phyloP scores from a whole-genome alignment of 1,140 invertebrate genomes.

The Saccostrea cuccullata region DNA sequence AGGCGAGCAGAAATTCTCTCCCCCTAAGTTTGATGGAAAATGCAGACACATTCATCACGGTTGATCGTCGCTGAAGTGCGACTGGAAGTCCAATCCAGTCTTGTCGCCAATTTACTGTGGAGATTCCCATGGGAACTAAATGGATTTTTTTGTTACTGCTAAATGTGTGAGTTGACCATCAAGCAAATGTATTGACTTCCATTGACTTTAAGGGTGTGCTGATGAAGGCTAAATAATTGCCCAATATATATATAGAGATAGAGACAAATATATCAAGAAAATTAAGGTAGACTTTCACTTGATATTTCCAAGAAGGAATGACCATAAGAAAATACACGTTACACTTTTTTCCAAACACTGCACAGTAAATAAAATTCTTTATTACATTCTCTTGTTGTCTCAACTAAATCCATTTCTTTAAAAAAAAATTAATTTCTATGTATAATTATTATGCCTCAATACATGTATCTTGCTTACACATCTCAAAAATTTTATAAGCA shows the following conservation, averaged over 20 bases:
- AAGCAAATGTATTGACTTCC: not conserved
- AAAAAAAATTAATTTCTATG: too few relatives aligned
- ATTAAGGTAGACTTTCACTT: not conserved
- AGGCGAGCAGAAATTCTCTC: not conserved
- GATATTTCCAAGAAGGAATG: too few relatives aligned
- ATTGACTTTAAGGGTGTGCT: not conserved
- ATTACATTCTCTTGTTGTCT: too few relatives aligned
- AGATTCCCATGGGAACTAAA: not conserved
- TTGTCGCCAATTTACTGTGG: conserved; percentile 7
- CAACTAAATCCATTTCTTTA: too few relatives aligned
- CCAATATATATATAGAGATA: too few relatives aligned
- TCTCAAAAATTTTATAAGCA: too few relatives aligned
- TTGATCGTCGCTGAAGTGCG: not conserved
- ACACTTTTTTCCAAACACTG: too few relatives aligned
- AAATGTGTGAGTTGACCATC: not conserved
- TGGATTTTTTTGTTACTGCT: conserved; percentile 27
- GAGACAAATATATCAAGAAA: too few relatives aligned
- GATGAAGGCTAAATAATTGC: not conserved
- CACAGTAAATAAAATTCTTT: too few relatives aligned
- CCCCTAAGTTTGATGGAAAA: not conserved
- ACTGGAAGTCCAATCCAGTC: not conserved
- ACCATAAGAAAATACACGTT: too few relatives aligned
- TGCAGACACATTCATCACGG: conserved; percentile 12
- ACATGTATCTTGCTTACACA: too few relatives aligned
- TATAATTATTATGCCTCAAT: too few relatives aligned